These are phyloP conservation scores for Hirundichthys speculiger DNA, from an alignment of 2,113 vertebrate genomes.

Conservation along the genomic window DNA sequence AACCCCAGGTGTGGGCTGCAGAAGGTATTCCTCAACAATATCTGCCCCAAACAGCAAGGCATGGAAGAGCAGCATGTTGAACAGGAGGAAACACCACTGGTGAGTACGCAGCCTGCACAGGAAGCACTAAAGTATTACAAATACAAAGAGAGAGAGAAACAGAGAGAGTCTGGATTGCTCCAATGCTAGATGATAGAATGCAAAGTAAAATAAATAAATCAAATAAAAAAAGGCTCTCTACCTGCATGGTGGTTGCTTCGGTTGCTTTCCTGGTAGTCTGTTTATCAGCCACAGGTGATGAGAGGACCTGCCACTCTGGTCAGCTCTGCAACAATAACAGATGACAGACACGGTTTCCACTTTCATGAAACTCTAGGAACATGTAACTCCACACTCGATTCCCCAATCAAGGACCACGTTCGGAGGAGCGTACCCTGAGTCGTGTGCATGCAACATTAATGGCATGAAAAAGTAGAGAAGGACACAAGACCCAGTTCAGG, in stretches of 20 bases:
- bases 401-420: constrained; percentile 17
- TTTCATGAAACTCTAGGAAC: constrained; percentile 64
- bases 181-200: neutral
- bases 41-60: constrained; percentile 90
- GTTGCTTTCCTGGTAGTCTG: constrained; percentile 12
- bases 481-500: neutral
- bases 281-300: constrained; percentile 10
- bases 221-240: constrained; percentile 33
- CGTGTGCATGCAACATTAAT: constrained; percentile 51
- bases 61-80: constrained; percentile 89
- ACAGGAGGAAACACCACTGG: constrained; percentile 94
- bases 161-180: neutral
- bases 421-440: constrained; percentile 21
- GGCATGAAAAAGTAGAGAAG: constrained; percentile 13
- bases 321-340: constrained; percentile 32
- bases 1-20: constrained; percentile 81
- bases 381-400: constrained; percentile 56
- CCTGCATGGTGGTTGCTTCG: constrained; percentile 61
- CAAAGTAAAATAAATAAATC: neutral
- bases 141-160: neutral
- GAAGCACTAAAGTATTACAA: constrained; percentile 70
- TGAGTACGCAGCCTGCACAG: constrained; percentile 88
- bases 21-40: constrained; percentile 91
- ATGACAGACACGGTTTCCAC: constrained; percentile 56
- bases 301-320: constrained; percentile 1